A percentile compares a stretch with the other conserved stretches of the same genome.
phyloP scores from a whole-genome alignment of 2,113 vertebrate genomes.

The Arvicanthis niloticus region DNA sequence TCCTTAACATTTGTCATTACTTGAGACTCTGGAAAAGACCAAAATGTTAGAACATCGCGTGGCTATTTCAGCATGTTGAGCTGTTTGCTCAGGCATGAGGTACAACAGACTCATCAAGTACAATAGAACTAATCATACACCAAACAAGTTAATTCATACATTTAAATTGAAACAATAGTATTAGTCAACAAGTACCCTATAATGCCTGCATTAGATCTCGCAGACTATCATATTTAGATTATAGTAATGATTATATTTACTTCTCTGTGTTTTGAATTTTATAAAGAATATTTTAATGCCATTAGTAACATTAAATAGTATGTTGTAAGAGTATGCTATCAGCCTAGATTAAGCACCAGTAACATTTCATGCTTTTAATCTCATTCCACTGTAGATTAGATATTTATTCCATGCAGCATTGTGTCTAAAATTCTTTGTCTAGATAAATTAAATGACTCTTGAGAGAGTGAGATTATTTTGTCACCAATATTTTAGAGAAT shows the following conservation, averaged over 20 bases:
- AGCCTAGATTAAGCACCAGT: not conserved
- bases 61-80: not conserved
- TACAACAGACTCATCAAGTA: no score
- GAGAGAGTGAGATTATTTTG: conserved; percentile 48
- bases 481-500: not conserved
- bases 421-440: conserved; percentile 52
- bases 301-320: not conserved
- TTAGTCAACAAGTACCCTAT: not conserved
- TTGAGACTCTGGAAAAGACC: not conserved
- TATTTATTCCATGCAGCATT: not conserved
- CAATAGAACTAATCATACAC: not conserved
- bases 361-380: not conserved
- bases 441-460: conserved; percentile 64
- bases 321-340: not conserved
- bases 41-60: not conserved
- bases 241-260: not conserved
- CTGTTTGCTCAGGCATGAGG: not conserved
- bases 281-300: not conserved
- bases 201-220: not conserved
- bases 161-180: not conserved
- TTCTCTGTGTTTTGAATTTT: not conserved
- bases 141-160: not conserved
- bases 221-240: not conserved
- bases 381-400: not conserved
- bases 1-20: not conserved